phyloP scores from a whole-genome alignment of 2,113 vertebrate genomes.

The Mohoua ochrocephala region DNA sequence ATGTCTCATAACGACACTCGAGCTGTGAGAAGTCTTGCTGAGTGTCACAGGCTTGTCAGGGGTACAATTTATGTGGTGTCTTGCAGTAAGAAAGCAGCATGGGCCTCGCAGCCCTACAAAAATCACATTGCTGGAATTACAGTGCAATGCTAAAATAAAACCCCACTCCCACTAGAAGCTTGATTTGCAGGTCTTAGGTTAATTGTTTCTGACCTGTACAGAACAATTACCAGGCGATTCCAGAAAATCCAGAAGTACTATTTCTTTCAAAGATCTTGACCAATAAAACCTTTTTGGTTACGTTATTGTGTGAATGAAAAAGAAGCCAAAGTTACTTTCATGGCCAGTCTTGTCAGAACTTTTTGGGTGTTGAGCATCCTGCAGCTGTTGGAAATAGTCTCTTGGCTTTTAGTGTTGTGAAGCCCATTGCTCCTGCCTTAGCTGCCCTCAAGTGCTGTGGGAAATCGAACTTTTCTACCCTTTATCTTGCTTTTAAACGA shows the following conservation, averaged over 20 bases:
- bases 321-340: neutral
- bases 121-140: neutral
- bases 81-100: neutral
- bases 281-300: neutral
- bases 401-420: neutral
- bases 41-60: neutral
- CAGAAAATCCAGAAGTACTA: neutral
- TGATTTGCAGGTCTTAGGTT: neutral
- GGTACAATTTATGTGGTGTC: neutral
- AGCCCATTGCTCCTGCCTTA: neutral
- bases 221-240: neutral
- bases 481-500: neutral
- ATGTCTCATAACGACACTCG: neutral
- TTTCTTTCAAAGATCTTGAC: neutral
- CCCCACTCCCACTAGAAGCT: neutral
- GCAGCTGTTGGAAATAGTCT: neutral
- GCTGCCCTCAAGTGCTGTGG: neutral
- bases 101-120: neutral
- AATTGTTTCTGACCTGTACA: neutral
- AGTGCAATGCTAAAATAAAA: neutral
- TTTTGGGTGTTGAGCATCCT: neutral
- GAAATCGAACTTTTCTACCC: neutral
- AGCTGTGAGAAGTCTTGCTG: neutral
- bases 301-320: neutral
- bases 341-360: neutral